phyloP scores from a whole-genome alignment of 2,113 vertebrate genomes.

The Dicentrarchus labrax region DNA sequence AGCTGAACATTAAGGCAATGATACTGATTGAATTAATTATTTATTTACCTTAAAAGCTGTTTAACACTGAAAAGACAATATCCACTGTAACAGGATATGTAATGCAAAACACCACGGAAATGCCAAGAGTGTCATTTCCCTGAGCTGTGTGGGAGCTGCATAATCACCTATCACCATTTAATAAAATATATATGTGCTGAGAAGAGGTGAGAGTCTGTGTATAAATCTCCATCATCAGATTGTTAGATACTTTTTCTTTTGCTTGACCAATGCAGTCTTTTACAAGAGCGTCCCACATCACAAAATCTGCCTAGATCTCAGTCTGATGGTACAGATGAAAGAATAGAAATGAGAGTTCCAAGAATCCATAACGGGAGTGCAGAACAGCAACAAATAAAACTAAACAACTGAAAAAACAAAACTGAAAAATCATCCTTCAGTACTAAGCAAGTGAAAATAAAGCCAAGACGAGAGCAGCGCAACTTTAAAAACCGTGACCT shows the following conservation, averaged over 20 bases:
- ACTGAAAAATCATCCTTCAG: not conserved
- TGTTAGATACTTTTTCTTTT: not conserved
- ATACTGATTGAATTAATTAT: slow-evolving; percentile 9
- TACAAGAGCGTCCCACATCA: not conserved
- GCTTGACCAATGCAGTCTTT: not conserved
- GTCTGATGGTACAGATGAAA: not conserved
- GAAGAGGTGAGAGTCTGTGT: not conserved
- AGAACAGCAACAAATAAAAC: too few relatives aligned
- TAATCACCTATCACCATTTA: not conserved
- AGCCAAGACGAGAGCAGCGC: not conserved
- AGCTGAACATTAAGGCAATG: not conserved
- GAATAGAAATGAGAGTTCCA: not conserved
- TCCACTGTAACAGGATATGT: not conserved
- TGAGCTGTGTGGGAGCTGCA: not conserved
- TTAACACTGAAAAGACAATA: not conserved
- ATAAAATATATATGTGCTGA: not conserved
- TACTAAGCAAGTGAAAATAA: not conserved
- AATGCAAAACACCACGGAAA: not conserved
- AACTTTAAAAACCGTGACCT: not conserved
- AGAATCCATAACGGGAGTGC: too few relatives aligned
- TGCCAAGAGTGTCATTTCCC: not conserved
- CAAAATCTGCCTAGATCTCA: not conserved
- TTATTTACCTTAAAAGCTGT: not conserved
- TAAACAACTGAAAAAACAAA: too few relatives aligned
- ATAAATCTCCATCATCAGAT: slow-evolving; percentile 4